These are phyloP conservation scores for Amblyopsis hoosieri DNA, from an alignment of 2,797 vertebrate species.

Conservation along the genomic window DNA sequence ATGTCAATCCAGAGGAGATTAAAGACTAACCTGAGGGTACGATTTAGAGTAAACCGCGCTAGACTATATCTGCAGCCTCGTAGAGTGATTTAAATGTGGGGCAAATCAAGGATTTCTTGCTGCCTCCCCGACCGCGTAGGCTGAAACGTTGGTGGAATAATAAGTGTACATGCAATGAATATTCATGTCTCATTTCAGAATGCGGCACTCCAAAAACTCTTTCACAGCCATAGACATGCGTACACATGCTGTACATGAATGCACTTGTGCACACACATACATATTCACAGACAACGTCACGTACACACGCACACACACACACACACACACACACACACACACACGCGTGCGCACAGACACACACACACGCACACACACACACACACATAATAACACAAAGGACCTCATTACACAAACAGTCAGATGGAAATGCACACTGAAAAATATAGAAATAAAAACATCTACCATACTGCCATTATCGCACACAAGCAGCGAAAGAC, in stretches of 20 bases:
- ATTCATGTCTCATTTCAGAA: conserved; percentile 63
- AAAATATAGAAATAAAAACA: conserved; percentile 21
- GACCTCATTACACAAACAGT: conserved; percentile 49
- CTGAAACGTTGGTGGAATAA: conserved; percentile 46
- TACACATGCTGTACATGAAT: conserved; percentile 1
- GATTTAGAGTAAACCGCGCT: conserved; percentile 16
- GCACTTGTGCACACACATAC: conserved; percentile 2
- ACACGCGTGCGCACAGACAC: conserved; percentile 22
- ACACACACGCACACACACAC: conserved; percentile 5
- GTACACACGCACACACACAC: conserved; percentile 7
- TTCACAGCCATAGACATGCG: conserved; percentile 21
- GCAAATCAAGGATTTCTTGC: conserved; percentile 45
- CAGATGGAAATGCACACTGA: conserved; percentile 42
- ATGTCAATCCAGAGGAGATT: conserved; percentile 14
- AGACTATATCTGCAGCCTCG: conserved; percentile 31
- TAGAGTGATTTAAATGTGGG: conserved; percentile 45
- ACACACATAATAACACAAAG: conserved; percentile 18
- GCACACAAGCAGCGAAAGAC: conserved; percentile 37
- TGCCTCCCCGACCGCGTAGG: conserved; percentile 42
- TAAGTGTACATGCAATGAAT: conserved; percentile 58
- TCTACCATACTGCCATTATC: conserved; percentile 40
- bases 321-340: not conserved
- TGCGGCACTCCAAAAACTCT: conserved; percentile 29
- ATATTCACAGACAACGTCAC: not conserved
- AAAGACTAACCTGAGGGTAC: conserved; percentile 32